Evolutionary conservation across 2,888 invertebrate genomes (phyloP), one percentile per base, ranked within the genome.

Genomic region (Onchidella celtica): DNA sequence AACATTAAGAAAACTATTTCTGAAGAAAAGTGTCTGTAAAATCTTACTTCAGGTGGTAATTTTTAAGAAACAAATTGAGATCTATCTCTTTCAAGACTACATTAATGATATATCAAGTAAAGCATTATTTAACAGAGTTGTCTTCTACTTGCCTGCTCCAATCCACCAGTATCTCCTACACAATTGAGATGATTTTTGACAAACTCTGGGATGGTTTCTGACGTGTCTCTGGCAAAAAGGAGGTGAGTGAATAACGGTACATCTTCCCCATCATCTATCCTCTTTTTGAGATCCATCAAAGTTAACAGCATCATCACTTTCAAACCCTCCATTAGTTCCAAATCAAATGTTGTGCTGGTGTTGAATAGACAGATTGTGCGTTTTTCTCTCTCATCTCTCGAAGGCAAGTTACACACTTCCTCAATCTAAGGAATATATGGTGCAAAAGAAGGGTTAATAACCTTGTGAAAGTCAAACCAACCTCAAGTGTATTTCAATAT

Each of bases 291-390:
- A 55, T 92, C 88, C 34, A 93, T 87, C 27, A 93, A 92, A 70
- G 90, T 86, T 32, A 92, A 87, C 83, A 94, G 88, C 94, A 94
- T 94, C 84, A 94, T 91, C 65, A 93, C 86, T 85, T 93, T 93
- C 61, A 92, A 87, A 24, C 92, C 93, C 87, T 93, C 93, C 91
- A 93, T 91, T 57, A 93, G 88, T 78, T 90, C 88, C 55, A 92
- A 36, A 86, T 93, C 93, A 83, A 90, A 81, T 0, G 86, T 87
- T 3, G 88, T 87, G 83, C 90, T 89, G 70, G 87, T 84, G 86
- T 93, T 93, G 70, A 93, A 83, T 36, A 90, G 74, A n/a, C 84
- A 75, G 32, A 85, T 83, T 9, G 87, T 85, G 78, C 84, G 83
- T 59, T 87, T 63, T 79, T 85, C 89, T 82, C 90, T 84, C 77